A percentile compares a stretch with the other conserved stretches of the same genome.
Conservation (phyloP, 2,113 vertebrate species). For the Oxyruncus cristatus region DNA sequence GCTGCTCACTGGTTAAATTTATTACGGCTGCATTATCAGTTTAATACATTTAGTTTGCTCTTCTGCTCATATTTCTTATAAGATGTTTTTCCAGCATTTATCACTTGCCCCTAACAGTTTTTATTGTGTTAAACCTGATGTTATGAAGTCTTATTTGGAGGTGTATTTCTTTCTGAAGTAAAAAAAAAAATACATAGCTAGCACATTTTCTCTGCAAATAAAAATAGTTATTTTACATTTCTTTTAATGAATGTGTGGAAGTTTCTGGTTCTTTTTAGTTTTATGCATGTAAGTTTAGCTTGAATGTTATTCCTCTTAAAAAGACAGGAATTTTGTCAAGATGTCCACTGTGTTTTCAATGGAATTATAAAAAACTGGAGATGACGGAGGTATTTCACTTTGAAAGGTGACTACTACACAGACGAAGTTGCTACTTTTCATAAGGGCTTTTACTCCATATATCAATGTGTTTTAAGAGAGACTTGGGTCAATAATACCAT, state of each 20-base stretch:
- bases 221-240: neutral
- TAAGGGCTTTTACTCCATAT: slow-evolving; percentile 66
- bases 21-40: neutral
- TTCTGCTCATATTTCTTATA: neutral
- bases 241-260: neutral
- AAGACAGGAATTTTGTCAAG: slow-evolving; percentile 27
- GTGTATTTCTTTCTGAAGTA: neutral
- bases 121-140: neutral
- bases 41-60: neutral
- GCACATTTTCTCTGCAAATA: neutral
- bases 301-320: neutral
- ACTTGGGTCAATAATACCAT: slow-evolving; percentile 69
- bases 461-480: slow-evolving; percentile 72
- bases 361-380: slow-evolving; percentile 42
- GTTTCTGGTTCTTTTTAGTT: neutral
- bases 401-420: slow-evolving; percentile 64
- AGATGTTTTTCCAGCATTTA: neutral
- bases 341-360: slow-evolving; percentile 31
- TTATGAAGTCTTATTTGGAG: neutral
- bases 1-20: neutral
- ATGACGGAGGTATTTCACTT: slow-evolving; percentile 67
- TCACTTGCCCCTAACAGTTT: neutral
- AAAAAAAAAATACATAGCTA: neutral
- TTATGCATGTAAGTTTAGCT: neutral
- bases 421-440: slow-evolving; percentile 69